Percentiles rank a stretch among this genome's conserved stretches.
Evolutionary conservation across 2,113 vertebrate genomes (phyloP).

Genomic region (Macrotis lagotis): DNA sequence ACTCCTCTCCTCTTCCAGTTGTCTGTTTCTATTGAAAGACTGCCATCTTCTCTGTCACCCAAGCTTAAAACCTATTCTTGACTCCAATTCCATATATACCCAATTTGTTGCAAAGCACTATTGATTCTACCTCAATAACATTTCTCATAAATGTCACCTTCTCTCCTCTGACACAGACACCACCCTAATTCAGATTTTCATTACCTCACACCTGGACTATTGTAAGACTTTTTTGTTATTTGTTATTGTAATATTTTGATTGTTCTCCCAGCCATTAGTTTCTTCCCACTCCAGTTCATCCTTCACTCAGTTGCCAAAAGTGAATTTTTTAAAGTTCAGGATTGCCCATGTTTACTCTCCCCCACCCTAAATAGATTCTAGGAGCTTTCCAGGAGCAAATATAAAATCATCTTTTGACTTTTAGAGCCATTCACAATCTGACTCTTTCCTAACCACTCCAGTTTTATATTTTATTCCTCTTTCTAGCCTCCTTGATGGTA

Average conservation of each 20-base stretch:
- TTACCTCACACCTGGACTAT: neutral
- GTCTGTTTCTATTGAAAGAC: neutral
- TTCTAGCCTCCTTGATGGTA: neutral
- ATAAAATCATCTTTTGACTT: too few species aligned
- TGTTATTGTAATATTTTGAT: too few species aligned
- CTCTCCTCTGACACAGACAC: neutral
- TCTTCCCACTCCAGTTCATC: neutral
- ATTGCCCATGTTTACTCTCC: neutral
- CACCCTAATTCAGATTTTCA: neutral
- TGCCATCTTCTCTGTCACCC: neutral
- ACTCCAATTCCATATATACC: neutral
- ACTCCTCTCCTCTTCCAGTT: neutral
- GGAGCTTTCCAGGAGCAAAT: neutral
- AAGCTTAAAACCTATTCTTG: neutral
- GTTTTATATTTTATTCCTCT: neutral
- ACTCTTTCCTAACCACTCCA: neutral
- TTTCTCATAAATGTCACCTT: neutral
- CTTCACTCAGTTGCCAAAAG: neutral
- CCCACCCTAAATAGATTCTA: neutral
- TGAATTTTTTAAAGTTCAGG: neutral
- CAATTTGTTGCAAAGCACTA: neutral
- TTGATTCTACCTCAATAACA: neutral
- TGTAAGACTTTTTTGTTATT: too few species aligned
- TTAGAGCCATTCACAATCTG: neutral
- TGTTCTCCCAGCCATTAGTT: neutral